These are phyloP conservation scores for Chaetodon trifasciatus DNA, from an alignment of 2,797 vertebrate species.

Conservation along the genomic window DNA sequence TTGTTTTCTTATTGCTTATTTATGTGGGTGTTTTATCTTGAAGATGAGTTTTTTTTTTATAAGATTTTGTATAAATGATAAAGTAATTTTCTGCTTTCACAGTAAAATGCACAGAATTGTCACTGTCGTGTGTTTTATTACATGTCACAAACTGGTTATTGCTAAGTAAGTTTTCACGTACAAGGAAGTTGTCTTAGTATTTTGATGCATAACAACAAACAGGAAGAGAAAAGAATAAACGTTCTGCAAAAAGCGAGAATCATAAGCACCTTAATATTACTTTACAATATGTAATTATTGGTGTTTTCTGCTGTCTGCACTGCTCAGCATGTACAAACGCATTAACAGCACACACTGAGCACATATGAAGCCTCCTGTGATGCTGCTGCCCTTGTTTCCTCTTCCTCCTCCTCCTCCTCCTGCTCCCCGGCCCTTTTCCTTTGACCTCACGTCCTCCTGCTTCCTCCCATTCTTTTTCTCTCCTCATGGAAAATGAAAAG, in stretches of 20 bases:
- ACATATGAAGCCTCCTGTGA: no score
- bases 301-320: not conserved
- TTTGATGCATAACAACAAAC: no score
- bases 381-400: constrained; percentile 21
- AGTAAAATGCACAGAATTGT: not conserved
- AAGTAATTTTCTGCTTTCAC: not conserved
- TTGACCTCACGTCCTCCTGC: constrained; percentile 13
- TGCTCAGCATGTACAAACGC: not conserved
- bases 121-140: not conserved
- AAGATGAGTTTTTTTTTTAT: not conserved
- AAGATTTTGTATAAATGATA: not conserved
- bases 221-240: no score
- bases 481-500: constrained; percentile 5
- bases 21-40: not conserved
- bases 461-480: constrained; percentile 63
- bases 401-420: not conserved
- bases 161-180: no score
- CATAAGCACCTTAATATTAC: no score
- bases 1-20: not conserved
- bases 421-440: constrained; percentile 55
- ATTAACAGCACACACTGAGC: not conserved
- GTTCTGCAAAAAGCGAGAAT: no score
- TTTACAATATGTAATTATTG: no score
- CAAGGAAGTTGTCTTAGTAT: no score
- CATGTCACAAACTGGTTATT: no score